A percentile compares a stretch with the other conserved stretches of the same genome.
These are phyloP conservation scores for Papilio aristodemus DNA, from an alignment of 1,140 invertebrate genomes.

Conservation along the genomic window DNA sequence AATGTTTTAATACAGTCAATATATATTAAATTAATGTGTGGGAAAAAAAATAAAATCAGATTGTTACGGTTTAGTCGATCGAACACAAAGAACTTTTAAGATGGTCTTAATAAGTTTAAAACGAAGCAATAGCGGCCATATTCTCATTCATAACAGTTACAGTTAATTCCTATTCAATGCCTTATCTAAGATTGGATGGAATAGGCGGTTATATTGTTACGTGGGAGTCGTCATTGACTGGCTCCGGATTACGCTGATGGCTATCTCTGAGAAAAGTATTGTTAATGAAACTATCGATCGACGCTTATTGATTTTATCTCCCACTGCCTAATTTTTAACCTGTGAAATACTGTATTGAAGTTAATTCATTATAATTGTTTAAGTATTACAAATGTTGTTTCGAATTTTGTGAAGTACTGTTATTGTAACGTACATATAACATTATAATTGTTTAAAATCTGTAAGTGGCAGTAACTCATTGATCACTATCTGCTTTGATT, in stretches of 20 bases:
- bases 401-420: too few relatives aligned
- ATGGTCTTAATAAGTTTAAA: slow-evolving; percentile 31
- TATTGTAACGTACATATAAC: too few relatives aligned
- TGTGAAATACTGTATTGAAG: not conserved
- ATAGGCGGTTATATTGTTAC: slow-evolving; percentile 59
- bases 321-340: not conserved
- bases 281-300: slow-evolving; percentile 67
- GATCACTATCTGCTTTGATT: not conserved
- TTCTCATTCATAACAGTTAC: slow-evolving; percentile 48
- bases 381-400: not conserved
- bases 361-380: not conserved
- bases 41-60: slow-evolving; percentile 19
- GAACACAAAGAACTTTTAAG: slow-evolving; percentile 24
- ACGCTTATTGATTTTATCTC: slow-evolving; percentile 53
- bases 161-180: slow-evolving; percentile 68
- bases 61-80: slow-evolving; percentile 14
- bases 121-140: slow-evolving; percentile 36
- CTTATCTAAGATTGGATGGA: slow-evolving; percentile 64
- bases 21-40: not conserved
- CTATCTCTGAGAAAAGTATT: slow-evolving; percentile 63
- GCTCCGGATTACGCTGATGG: slow-evolving; percentile 69
- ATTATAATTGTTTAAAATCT: too few relatives aligned
- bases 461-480: not conserved
- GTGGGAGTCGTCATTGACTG: slow-evolving; percentile 66
- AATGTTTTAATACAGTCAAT: not conserved